A percentile compares a stretch with the other conserved stretches of the same genome.
Evolutionary conservation across 1,140 invertebrate species (phyloP).

Genomic region (Aphis gossypii): DNA sequence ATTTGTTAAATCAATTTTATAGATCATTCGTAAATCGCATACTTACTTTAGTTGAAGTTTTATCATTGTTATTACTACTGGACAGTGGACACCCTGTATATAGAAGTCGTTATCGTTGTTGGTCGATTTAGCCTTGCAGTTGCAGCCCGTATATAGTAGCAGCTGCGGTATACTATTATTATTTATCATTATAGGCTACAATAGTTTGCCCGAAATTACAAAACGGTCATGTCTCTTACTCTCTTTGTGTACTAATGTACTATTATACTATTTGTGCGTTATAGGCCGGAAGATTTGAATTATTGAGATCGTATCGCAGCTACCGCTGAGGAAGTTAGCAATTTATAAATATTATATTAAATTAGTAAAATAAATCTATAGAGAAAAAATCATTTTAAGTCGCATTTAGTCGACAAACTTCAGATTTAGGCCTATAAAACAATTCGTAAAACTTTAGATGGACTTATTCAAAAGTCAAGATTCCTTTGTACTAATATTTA

Average conservation of each 20-base stretch:
- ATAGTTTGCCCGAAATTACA: background rate
- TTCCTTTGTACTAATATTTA: background rate
- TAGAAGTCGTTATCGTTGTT: background rate
- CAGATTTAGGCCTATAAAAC: background rate
- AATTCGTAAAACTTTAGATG: background rate
- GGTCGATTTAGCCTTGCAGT: background rate
- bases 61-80: background rate
- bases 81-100: background rate
- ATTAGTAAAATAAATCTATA: no score
- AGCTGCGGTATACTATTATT: slow-evolving; percentile 9
- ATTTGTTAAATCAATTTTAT: background rate
- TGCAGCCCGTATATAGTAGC: background rate
- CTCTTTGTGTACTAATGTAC: background rate
- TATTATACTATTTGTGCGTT: background rate
- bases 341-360: background rate
- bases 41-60: background rate
- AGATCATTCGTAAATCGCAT: background rate
- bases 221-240: background rate
- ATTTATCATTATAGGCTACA: background rate
- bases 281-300: background rate
- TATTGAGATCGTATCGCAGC: background rate
- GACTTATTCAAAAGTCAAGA: background rate
- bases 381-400: background rate
- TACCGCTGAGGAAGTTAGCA: background rate
- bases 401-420: background rate